Conservation (phyloP, 2,888 invertebrate genomes). For the Lochmaea crataegi region DNA sequence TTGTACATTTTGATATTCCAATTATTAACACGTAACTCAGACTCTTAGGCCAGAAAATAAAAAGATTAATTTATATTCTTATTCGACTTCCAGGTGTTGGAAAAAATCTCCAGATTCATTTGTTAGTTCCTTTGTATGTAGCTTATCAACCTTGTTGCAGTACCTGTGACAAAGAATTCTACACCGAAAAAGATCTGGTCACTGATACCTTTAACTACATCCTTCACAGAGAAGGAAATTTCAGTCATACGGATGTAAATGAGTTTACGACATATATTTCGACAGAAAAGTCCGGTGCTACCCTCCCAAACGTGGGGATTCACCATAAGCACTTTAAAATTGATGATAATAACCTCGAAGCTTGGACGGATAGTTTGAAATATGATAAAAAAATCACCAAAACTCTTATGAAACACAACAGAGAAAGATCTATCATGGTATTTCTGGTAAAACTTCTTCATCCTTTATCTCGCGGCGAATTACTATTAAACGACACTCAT, state of each 20-base stretch:
- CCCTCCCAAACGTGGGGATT: slow-evolving; percentile 50
- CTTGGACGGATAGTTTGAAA: slow-evolving; percentile 48
- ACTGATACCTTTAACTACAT: slow-evolving; percentile 67
- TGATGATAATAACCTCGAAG: slow-evolving; percentile 58
- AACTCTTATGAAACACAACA: slow-evolving; percentile 52
- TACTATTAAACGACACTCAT: slow-evolving; percentile 66
- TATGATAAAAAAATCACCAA: slow-evolving; percentile 52
- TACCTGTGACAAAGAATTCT: slow-evolving; percentile 41
- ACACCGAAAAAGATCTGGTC: slow-evolving; percentile 60
- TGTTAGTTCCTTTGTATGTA: slow-evolving; percentile 48
- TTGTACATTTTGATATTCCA: too few species aligned
- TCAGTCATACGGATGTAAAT: slow-evolving; percentile 62
- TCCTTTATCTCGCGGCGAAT: slow-evolving; percentile 64
- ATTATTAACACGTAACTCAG: not conserved
- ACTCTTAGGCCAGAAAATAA: not conserved
- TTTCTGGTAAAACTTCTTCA: slow-evolving; percentile 62
- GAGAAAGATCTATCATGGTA: slow-evolving; percentile 50
- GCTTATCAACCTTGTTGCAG: slow-evolving; percentile 30
- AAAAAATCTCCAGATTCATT: slow-evolving; percentile 70
- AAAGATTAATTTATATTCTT: not conserved
- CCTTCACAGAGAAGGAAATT: slow-evolving; percentile 66
- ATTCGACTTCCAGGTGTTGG: slow-evolving; percentile 45
- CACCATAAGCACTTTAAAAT: slow-evolving; percentile 52
- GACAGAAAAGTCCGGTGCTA: slow-evolving; percentile 61
- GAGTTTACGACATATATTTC: slow-evolving; percentile 68